These are phyloP conservation scores for Anabas testudineus DNA, from an alignment of 2,797 vertebrate genomes.

Conservation along the genomic window DNA sequence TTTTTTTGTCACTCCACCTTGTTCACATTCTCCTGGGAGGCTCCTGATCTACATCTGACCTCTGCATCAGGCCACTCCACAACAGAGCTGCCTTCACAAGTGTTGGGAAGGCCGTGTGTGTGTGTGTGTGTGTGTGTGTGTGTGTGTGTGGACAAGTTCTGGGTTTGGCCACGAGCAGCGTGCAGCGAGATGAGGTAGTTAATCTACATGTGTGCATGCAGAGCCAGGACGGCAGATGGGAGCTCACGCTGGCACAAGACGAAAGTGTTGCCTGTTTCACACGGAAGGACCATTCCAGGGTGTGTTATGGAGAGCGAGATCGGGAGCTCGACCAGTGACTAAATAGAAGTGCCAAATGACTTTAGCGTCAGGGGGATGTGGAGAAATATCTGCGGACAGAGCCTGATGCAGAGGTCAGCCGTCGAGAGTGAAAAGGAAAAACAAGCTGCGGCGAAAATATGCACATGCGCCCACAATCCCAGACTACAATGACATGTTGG, in stretches of 20 bases:
- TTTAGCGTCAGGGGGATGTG: slow-evolving; percentile 42
- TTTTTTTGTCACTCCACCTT: neutral
- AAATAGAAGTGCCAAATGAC: slow-evolving; percentile 50
- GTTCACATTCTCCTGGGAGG: slow-evolving; percentile 18
- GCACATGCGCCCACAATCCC: slow-evolving; percentile 16
- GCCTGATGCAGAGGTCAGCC: slow-evolving; percentile 19
- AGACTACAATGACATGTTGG: slow-evolving; percentile 21
- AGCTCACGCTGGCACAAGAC: slow-evolving; percentile 58
- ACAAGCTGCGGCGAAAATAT: slow-evolving; percentile 11
- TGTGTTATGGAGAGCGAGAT: slow-evolving; percentile 37
- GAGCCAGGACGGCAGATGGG: slow-evolving; percentile 81
- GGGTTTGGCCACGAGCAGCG: slow-evolving; percentile 39
- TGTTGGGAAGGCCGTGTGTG: neutral
- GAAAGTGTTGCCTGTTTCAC: slow-evolving; percentile 68
- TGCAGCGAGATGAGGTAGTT: slow-evolving; percentile 58
- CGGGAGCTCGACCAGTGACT: slow-evolving; percentile 56
- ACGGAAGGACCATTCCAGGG: slow-evolving; percentile 50
- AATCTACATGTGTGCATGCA: slow-evolving; percentile 47
- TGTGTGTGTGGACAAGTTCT: slow-evolving; percentile 8
- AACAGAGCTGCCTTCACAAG: slow-evolving; percentile 11
- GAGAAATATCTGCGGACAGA: slow-evolving; percentile 26
- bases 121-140: slow-evolving; percentile 12
- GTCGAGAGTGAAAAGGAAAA: slow-evolving; percentile 14
- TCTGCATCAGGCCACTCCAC: slow-evolving; percentile 18
- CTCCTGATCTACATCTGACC: slow-evolving; percentile 43